Conservation (phyloP, 2,888 invertebrate species). For the Agrochola circellaris region DNA sequence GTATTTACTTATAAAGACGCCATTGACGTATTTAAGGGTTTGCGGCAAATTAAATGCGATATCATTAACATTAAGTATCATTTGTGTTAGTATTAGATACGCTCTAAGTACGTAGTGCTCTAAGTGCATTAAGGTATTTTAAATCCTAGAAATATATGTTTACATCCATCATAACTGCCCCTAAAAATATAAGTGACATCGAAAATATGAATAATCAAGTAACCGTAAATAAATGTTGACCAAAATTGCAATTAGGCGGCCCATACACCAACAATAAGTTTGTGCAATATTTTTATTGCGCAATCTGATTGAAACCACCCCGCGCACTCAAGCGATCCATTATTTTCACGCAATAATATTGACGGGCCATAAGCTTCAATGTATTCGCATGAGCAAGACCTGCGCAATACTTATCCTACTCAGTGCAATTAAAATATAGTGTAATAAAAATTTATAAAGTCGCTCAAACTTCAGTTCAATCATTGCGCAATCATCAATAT, state of each 20-base stretch:
- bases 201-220: background rate
- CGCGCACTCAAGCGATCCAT: no score
- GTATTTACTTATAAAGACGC: background rate
- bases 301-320: no score
- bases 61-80: background rate
- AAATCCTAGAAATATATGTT: background rate
- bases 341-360: no score
- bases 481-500: no score
- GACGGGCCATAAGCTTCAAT: no score
- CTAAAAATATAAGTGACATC: background rate
- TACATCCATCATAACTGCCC: background rate
- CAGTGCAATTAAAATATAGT: no score
- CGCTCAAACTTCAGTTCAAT: no score
- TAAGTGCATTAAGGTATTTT: background rate
- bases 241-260: background rate
- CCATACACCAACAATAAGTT: no score
- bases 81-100: background rate
- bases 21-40: constrained; percentile 2
- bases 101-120: background rate
- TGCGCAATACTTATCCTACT: no score
- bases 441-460: no score
- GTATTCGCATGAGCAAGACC: no score
- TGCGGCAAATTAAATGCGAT: background rate
- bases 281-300: no score
- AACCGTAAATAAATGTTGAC: background rate